phyloP scores from a whole-genome alignment of 2,113 vertebrate genomes.

The Neolamprologus cancellatus region DNA sequence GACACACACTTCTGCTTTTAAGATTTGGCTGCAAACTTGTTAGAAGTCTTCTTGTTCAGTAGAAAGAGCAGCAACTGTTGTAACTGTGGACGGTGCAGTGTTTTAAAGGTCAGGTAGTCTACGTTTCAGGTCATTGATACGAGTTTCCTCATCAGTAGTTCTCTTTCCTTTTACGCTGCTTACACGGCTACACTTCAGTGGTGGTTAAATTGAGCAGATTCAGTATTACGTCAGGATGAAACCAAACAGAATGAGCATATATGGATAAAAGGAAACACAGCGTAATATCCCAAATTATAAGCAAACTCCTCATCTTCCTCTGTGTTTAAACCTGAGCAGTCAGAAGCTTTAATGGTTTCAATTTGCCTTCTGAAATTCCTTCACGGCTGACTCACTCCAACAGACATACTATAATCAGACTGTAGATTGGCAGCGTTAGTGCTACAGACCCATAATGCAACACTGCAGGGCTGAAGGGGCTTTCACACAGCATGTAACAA shows the following conservation, averaged over 20 bases:
- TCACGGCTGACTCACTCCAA: neutral
- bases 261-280: neutral
- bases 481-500: neutral
- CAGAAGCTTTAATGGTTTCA: neutral
- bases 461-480: neutral
- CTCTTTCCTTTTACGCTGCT: neutral
- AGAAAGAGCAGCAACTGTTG: neutral
- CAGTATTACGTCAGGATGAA: neutral
- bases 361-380: neutral
- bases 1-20: neutral
- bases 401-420: neutral
- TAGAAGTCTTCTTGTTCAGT: neutral
- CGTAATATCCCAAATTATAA: neutral
- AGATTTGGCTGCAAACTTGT: neutral
- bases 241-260: too few relatives aligned
- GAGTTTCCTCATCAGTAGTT: neutral
- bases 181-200: neutral
- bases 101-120: neutral
- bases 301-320: fast-evolving
- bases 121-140: neutral
- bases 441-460: neutral
- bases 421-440: neutral
- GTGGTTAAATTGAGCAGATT: neutral
- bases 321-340: neutral
- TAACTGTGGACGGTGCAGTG: neutral